Conservation (phyloP, 2,888 invertebrate species). For the Priocnemis perturbator region DNA sequence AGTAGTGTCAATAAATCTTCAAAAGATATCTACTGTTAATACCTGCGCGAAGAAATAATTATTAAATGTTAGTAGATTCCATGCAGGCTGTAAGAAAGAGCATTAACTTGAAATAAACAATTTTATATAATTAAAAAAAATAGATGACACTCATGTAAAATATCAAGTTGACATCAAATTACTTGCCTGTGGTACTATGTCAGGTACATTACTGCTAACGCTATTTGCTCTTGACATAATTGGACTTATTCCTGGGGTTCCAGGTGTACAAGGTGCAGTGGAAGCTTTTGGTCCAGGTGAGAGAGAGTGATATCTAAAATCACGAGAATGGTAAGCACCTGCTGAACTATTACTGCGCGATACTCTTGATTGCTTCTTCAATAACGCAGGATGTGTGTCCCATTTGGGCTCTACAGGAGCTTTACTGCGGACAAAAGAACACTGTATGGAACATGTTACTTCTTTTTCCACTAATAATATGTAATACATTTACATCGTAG, state of each 20-base stretch:
- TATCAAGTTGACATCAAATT: not conserved
- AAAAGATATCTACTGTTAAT: constrained; percentile 38
- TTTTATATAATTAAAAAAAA: constrained; percentile 18
- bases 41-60: constrained; percentile 70
- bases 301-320: constrained; percentile 69
- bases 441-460: no score
- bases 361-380: constrained; percentile 66
- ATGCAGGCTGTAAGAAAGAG: constrained; percentile 69
- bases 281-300: constrained; percentile 66
- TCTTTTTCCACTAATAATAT: no score
- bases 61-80: constrained; percentile 69
- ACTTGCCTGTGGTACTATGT: constrained; percentile 63
- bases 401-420: constrained; percentile 69
- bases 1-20: constrained; percentile 1
- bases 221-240: constrained; percentile 69
- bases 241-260: constrained; percentile 72
- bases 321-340: constrained; percentile 68
- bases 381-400: constrained; percentile 70
- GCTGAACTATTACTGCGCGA: constrained; percentile 72
- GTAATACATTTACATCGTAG: no score
- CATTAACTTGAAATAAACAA: constrained; percentile 5
- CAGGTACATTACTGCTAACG: constrained; percentile 68
- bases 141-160: constrained; percentile 2
- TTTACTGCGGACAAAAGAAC: constrained; percentile 55
- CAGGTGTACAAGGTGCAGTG: constrained; percentile 71